These are phyloP conservation scores for Salvator merianae DNA, from an alignment of 2,113 vertebrate species.

Conservation along the genomic window DNA sequence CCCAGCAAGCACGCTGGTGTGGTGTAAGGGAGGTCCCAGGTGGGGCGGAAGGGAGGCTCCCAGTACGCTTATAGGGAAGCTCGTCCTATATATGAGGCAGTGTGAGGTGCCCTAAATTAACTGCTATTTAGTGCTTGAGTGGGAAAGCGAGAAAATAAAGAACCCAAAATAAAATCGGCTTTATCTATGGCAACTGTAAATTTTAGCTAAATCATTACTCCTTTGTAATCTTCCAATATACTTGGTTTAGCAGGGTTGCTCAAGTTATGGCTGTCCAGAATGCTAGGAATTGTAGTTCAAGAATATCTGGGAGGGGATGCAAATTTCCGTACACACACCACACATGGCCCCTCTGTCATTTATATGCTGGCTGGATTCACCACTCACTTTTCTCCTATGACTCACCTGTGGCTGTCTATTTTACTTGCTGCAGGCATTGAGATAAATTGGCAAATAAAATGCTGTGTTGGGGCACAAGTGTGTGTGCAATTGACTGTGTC, in stretches of 20 bases:
- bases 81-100: too few relatives aligned
- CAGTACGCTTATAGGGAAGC: too few relatives aligned
- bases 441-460: conserved; percentile 5
- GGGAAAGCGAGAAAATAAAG: background rate
- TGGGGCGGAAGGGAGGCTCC: background rate
- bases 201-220: background rate
- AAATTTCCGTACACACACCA: too few relatives aligned
- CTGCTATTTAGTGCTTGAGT: background rate
- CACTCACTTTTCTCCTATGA: background rate
- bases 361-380: background rate
- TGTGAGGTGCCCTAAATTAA: too few relatives aligned
- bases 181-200: background rate
- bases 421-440: background rate
- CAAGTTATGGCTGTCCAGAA: too few relatives aligned
- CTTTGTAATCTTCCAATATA: too few relatives aligned
- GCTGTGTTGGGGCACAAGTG: background rate
- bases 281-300: too few relatives aligned
- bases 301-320: too few relatives aligned
- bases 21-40: too few relatives aligned
- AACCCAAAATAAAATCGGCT: background rate
- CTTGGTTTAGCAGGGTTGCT: too few relatives aligned
- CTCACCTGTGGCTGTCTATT: background rate
- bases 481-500: background rate
- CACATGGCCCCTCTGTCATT: background rate
- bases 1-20: too few relatives aligned